These are phyloP conservation scores for Leuctra nigra DNA, from an alignment of 2,888 invertebrate genomes.

Conservation along the genomic window DNA sequence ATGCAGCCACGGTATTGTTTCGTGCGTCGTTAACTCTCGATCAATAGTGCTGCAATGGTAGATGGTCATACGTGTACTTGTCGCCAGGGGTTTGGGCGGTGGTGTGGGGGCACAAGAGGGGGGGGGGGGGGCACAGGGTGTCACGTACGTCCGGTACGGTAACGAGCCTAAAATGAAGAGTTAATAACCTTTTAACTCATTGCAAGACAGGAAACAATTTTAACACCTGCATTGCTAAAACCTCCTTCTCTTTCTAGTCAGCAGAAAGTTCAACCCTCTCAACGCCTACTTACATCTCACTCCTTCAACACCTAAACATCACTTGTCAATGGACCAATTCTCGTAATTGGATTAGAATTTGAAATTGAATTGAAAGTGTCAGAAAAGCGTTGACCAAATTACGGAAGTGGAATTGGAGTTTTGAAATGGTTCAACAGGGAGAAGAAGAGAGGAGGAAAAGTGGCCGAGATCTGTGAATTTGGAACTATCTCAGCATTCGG, in stretches of 20 bases:
- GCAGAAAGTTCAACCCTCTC: too few relatives aligned
- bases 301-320: too few relatives aligned
- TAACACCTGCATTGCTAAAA: slow-evolving; percentile 14
- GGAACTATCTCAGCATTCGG: neutral
- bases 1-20: too few relatives aligned
- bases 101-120: neutral
- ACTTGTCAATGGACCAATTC: too few relatives aligned
- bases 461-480: neutral
- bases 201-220: slow-evolving; percentile 3
- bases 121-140: slow-evolving; percentile 8
- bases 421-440: neutral
- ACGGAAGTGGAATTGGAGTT: too few relatives aligned
- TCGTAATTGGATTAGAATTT: too few relatives aligned
- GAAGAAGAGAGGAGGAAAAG: neutral
- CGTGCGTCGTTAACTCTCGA: too few relatives aligned
- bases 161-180: slow-evolving; percentile 11
- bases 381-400: too few relatives aligned
- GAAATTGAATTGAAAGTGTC: too few relatives aligned
- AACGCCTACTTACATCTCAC: too few relatives aligned
- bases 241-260: too few relatives aligned
- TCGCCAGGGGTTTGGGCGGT: neutral
- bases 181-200: slow-evolving; percentile 16
- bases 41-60: too few relatives aligned
- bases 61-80: neutral
- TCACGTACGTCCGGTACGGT: slow-evolving; percentile 17